Evolutionary conservation across 2,888 invertebrate species (phyloP), one percentile per base, ranked within the genome.

Genomic region (Heliconius hortense): DNA sequence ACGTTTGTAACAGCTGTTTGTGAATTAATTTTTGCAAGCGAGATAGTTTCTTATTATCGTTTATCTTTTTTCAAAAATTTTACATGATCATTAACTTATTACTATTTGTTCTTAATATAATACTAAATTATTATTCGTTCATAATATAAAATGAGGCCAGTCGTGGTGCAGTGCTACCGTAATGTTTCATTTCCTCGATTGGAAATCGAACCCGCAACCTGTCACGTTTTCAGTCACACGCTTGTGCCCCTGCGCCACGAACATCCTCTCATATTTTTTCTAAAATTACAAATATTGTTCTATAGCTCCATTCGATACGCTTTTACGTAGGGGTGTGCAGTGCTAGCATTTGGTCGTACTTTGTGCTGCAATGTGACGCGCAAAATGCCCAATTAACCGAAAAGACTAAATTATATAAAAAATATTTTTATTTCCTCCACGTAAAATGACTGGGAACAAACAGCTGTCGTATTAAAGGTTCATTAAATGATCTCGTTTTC

Each of bases 1-100:
- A 84, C 84, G 80, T 81, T 79, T 79, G 81, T 81, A 88, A 90
- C 93, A 93, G 93, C 93, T 93, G 93, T 90, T 88, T 83, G 81
- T 85, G 80, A 82, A 84, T 82, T 85, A 69, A 69, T 69, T 69
- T 69, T 56, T 69, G 53, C 53, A 56, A 69, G 48, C 83, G 83
- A 62, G 84, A 81, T 78, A 62, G 81, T 84, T 84, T 84, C 80
- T 78, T 78, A 73, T 80, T 80, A 26, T 74, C 75, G 70, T 72
- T 79, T 76, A 66, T 31, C 28, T 60, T 21, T n/a, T 60, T 39
- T 71, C 43, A 71, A 59, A 64, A 64, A 43, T 43, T 24, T 8
- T 43, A 70, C 63, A 64, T 62, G 15, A 48, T 48, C 7, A 48
- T 48, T 48, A 48, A 70, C 53, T 4, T 8, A 28, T 26, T 67